Evolutionary conservation across 2,797 vertebrate species (phyloP).

Genomic region (Arremon aurantiirostris): DNA sequence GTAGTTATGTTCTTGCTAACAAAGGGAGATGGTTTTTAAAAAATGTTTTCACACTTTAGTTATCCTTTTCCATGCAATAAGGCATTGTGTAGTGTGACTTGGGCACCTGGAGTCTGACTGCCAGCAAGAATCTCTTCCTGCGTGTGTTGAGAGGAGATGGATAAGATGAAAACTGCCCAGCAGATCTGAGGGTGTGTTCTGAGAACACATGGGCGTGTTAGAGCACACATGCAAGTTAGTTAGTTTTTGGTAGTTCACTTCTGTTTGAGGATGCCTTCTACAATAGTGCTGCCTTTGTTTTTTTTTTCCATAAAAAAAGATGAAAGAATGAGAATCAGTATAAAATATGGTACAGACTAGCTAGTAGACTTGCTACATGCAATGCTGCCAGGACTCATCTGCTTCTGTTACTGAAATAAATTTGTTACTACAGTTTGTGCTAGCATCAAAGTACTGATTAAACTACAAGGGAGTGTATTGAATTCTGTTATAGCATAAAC

Average conservation of each 20-base stretch:
- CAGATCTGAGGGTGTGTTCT: background rate
- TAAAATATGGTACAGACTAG: background rate
- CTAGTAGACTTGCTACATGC: background rate
- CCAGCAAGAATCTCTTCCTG: background rate
- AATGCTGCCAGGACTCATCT: background rate
- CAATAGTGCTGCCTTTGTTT: background rate
- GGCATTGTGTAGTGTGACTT: background rate
- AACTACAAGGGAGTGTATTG: background rate
- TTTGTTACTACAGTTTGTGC: background rate
- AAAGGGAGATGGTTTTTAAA: background rate
- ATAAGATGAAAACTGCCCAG: background rate
- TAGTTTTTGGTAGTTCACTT: background rate
- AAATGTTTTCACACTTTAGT: background rate
- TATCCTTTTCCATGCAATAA: background rate
- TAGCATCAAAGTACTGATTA: background rate
- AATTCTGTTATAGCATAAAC: background rate
- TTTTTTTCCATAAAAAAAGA: background rate
- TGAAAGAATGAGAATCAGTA: background rate
- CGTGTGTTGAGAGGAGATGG: background rate
- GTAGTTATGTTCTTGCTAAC: background rate
- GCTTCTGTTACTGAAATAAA: slow-evolving; percentile 7
- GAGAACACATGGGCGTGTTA: background rate
- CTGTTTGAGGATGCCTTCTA: background rate
- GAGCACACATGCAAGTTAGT: background rate
- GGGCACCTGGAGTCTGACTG: background rate